Conservation (phyloP, 2,113 vertebrate species). For the Pseudorasbora parva region DNA sequence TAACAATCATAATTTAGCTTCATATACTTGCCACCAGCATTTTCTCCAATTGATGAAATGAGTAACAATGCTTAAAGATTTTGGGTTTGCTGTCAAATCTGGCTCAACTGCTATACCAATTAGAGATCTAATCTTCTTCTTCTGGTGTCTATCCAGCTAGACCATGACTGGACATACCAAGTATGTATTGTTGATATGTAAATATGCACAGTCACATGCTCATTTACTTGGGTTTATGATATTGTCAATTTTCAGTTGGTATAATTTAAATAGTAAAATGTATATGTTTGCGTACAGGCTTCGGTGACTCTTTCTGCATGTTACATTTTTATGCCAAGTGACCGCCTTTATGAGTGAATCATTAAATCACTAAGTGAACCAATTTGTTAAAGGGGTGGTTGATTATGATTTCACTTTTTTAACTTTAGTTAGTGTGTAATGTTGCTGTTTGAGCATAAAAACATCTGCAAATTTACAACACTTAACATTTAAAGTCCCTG, state of each 20-base stretch:
- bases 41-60: neutral
- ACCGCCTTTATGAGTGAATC: neutral
- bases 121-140: neutral
- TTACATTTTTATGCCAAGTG: neutral
- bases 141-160: neutral
- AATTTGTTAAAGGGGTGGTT: neutral
- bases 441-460: too few relatives aligned
- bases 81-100: neutral
- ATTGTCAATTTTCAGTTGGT: neutral
- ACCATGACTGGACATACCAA: neutral
- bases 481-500: too few relatives aligned
- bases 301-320: neutral
- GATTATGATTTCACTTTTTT: too few relatives aligned
- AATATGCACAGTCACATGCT: neutral
- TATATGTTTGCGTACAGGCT: neutral
- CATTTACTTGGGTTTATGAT: neutral
- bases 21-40: neutral
- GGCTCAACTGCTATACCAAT: neutral
- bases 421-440: too few relatives aligned
- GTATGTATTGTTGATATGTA: neutral
- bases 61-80: neutral
- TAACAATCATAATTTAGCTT: constrained; percentile 2
- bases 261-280: neutral
- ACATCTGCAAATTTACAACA: too few relatives aligned
- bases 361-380: neutral